Evolutionary conservation across 2,113 vertebrate species (phyloP).

Genomic region (Labeo catla): DNA sequence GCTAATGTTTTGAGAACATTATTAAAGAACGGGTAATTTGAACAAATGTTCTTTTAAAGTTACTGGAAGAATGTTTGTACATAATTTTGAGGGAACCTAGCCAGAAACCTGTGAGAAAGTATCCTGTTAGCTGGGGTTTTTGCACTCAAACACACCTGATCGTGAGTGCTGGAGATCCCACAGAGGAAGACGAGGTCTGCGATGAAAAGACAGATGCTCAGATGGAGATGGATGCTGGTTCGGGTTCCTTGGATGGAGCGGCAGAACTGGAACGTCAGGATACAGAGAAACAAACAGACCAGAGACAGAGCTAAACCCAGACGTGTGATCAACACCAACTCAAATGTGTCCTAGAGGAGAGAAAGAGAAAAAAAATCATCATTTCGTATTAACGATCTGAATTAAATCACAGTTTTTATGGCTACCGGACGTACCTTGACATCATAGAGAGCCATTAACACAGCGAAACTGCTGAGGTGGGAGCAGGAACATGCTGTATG

Average conservation of each 20-base stretch:
- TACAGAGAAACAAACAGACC: slow-evolving; percentile 79
- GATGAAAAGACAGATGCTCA: slow-evolving; percentile 84
- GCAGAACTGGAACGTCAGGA: slow-evolving; percentile 85
- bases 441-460: slow-evolving; percentile 84
- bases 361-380: neutral
- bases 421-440: slow-evolving; percentile 70
- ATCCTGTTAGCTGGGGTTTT: neutral
- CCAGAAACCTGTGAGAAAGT: neutral
- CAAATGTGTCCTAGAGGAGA: slow-evolving; percentile 69
- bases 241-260: slow-evolving; percentile 83
- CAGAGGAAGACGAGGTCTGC: slow-evolving; percentile 82
- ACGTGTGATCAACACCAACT: slow-evolving; percentile 76
- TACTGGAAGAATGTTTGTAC: no score
- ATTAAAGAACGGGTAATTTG: neutral
- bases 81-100: no score
- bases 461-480: slow-evolving; percentile 88
- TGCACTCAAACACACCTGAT: slow-evolving; percentile 47
- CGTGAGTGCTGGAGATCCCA: slow-evolving; percentile 70
- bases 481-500: slow-evolving; percentile 75
- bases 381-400: neutral
- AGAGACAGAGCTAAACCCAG: slow-evolving; percentile 82
- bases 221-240: slow-evolving; percentile 88
- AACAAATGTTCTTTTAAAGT: neutral
- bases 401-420: neutral
- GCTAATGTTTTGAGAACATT: neutral